Evolutionary conservation across 2,113 vertebrate species (phyloP), one percentile per base, ranked within the genome.

Genomic region (Notothenia coriiceps): DNA sequence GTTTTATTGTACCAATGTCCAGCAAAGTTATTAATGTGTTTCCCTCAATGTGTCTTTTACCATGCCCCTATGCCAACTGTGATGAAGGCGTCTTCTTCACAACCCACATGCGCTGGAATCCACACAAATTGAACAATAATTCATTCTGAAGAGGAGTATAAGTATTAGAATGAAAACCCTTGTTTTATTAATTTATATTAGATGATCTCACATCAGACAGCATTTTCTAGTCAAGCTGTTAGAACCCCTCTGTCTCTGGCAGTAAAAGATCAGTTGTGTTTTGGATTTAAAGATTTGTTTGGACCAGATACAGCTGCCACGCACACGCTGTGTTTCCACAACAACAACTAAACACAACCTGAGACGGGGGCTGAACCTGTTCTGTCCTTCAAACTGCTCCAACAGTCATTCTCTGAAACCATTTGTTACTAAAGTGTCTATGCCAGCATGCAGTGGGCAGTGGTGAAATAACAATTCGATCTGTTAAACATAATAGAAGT

Each of bases 241-340:
- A 14, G 17, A 22, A 8, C 29, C 14, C 14, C 10, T 46, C 15
- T 22, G 14, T 77, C 15, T 74, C 13, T 59, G 33, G 51, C 9
- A 51, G 60, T 13, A 6, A 71, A 73, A 69, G n/a, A 71, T 61
- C 57, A 65, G 54, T 1, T 33, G 6, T 77, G 59, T 43, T 79
- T 64, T 77, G 49, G 56, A 51, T 5, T 74, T 10, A 51, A n/a
- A 18, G 10, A 14, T 56, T 40, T 90, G 85, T 92, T 92, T 82
- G 54, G 10, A 88, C 71, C 77, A 57, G 55, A 89, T 47, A 89
- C 87, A 88, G 13, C 47, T 1, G 1, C 57, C 57, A 17, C 62
- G 14, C 46, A 40, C 25, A 12, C 13, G 1, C 0, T 2, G 20
- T 90, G 85, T 91, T 92, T 70, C 50, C 86, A 88, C 78, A 92